Evolutionary conservation across 2,888 invertebrate genomes (phyloP).

Genomic region (Acanthoscelides obtectus): DNA sequence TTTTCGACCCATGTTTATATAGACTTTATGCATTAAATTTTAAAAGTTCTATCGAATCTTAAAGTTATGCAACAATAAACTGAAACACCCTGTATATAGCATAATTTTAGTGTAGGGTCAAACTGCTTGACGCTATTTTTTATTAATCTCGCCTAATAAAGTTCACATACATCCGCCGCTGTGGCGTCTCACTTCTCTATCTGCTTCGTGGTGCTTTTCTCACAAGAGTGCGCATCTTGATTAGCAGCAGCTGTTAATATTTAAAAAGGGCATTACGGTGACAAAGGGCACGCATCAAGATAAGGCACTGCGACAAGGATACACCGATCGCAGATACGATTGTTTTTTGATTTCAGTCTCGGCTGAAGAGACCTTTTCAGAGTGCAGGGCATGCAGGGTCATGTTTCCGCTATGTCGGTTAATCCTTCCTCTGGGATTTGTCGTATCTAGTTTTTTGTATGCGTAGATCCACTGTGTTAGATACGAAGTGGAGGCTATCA

Average conservation of each 20-base stretch:
- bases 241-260: slow-evolving; percentile 36
- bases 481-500: background rate
- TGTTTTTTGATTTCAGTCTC: slow-evolving; percentile 11
- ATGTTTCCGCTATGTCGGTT: background rate
- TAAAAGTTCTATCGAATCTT: too few species aligned
- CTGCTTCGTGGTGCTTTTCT: slow-evolving; percentile 14
- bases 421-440: background rate
- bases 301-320: slow-evolving; percentile 4
- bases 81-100: too few species aligned
- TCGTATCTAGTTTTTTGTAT: background rate
- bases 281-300: slow-evolving; percentile 28
- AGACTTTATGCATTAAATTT: too few species aligned
- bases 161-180: too few species aligned
- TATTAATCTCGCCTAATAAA: too few species aligned
- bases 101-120: too few species aligned
- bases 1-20: too few species aligned
- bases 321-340: slow-evolving; percentile 20
- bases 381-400: background rate
- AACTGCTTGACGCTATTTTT: too few species aligned
- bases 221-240: slow-evolving; percentile 25
- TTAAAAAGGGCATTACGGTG: slow-evolving; percentile 36
- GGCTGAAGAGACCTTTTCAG: background rate
- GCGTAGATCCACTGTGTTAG: background rate
- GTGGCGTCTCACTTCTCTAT: too few species aligned
- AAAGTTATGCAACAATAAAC: too few species aligned